Evolutionary conservation across 2,888 invertebrate species (phyloP).

Genomic region (Thysanoteuthis rhombus): DNA sequence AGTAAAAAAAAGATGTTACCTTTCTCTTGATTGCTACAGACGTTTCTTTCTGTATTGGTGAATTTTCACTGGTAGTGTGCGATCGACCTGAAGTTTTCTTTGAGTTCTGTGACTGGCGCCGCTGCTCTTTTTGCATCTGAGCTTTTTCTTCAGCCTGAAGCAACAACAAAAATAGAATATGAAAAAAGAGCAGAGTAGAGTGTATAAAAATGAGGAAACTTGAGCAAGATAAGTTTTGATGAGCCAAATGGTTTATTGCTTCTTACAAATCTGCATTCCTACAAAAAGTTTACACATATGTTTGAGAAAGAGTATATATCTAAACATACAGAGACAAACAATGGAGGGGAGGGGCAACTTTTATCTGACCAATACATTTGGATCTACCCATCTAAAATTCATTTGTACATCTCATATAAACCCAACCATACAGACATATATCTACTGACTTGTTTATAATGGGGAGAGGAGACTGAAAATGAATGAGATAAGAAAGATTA

Average conservation of each 20-base stretch:
- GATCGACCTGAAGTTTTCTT: neutral
- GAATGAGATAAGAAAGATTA: too few species aligned
- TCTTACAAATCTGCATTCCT: too few species aligned
- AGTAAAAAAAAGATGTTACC: neutral
- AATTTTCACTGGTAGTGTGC: neutral
- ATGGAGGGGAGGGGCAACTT: too few species aligned
- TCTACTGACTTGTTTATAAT: neutral
- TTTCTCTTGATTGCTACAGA: neutral
- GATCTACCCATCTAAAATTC: neutral
- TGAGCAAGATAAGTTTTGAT: too few species aligned
- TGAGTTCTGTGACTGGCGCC: neutral
- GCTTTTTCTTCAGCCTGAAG: slow-evolving; percentile 20
- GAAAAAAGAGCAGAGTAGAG: neutral
- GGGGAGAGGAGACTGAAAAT: neutral
- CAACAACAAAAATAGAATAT: neutral
- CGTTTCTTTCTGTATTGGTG: neutral
- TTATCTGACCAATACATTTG: neutral
- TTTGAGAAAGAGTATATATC: too few species aligned
- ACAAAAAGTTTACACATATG: too few species aligned
- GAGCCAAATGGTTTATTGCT: too few species aligned
- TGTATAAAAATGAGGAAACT: too few species aligned
- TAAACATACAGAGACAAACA: too few species aligned
- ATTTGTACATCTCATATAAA: neutral
- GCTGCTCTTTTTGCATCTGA: slow-evolving; percentile 13
- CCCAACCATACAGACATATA: neutral